Conservation (phyloP, 1,140 invertebrate genomes). For the Kradibia gibbosae region DNA sequence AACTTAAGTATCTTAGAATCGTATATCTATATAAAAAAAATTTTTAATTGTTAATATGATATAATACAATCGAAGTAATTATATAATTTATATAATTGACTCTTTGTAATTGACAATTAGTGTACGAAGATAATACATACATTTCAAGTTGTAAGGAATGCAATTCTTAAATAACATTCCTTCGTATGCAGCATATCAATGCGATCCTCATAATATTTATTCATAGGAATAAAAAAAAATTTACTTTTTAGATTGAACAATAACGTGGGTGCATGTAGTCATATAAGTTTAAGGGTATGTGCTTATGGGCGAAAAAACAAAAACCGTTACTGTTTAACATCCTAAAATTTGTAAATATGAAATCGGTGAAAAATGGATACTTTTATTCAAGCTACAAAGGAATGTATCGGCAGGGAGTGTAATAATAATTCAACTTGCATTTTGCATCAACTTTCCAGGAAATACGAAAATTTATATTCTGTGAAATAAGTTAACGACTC, state of each 20-base stretch:
- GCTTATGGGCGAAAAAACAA: neutral
- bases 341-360: neutral
- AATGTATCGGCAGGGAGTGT: neutral
- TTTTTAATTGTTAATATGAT: slow-evolving; percentile 7
- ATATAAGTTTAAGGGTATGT: neutral
- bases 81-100: slow-evolving; percentile 3
- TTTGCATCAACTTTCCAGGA: neutral
- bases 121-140: neutral
- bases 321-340: neutral
- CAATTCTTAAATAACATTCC: neutral
- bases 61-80: neutral
- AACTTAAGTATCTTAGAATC: neutral
- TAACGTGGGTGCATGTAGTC: neutral
- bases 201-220: neutral
- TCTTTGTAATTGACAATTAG: neutral
- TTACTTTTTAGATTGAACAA: neutral
- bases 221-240: neutral
- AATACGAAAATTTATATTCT: neutral
- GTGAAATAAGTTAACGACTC: neutral
- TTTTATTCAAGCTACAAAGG: neutral
- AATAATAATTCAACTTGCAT: neutral
- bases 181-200: neutral
- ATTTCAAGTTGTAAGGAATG: neutral
- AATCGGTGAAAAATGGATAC: neutral
- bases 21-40: slow-evolving; percentile 14